Evolutionary conservation across 2,888 invertebrate genomes (phyloP).

Genomic region (Dicyrtoma fusca): DNA sequence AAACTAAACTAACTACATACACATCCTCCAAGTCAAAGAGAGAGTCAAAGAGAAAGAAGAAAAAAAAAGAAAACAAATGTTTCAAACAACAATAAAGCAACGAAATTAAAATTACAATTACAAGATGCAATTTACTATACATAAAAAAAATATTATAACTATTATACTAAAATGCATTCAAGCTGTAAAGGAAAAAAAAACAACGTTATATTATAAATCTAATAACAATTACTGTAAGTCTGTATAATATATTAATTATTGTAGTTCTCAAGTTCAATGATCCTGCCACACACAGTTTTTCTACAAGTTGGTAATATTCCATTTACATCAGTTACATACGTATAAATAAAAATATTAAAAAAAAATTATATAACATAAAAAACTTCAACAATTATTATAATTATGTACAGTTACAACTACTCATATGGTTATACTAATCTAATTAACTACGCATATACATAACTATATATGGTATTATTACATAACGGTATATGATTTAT

Average conservation of each 20-base stretch:
- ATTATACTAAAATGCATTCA: conserved; percentile 3
- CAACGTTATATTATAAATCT: neutral
- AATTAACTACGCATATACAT: too few species aligned
- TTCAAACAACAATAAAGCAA: conserved; percentile 27
- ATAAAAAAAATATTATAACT: conserved; percentile 1
- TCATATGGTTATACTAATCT: too few species aligned
- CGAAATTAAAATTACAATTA: conserved; percentile 24
- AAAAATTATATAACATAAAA: neutral
- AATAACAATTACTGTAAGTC: conserved; percentile 6
- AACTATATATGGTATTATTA: too few species aligned
- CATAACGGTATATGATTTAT: too few species aligned
- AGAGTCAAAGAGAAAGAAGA: neutral
- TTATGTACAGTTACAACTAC: neutral
- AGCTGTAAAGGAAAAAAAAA: conserved; percentile 12
- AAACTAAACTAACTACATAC: neutral
- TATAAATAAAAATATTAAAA: neutral
- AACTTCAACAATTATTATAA: neutral
- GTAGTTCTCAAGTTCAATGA: conserved; percentile 38
- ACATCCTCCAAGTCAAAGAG: too few species aligned
- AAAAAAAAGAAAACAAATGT: neutral
- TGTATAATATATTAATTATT: conserved; percentile 8
- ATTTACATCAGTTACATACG: too few species aligned
- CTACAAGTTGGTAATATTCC: conserved; percentile 4
- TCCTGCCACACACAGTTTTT: conserved; percentile 35
- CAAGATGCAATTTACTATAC: conserved; percentile 13